These are phyloP conservation scores for Passer montanus DNA, from an alignment of 2,113 vertebrate species.

Conservation along the genomic window DNA sequence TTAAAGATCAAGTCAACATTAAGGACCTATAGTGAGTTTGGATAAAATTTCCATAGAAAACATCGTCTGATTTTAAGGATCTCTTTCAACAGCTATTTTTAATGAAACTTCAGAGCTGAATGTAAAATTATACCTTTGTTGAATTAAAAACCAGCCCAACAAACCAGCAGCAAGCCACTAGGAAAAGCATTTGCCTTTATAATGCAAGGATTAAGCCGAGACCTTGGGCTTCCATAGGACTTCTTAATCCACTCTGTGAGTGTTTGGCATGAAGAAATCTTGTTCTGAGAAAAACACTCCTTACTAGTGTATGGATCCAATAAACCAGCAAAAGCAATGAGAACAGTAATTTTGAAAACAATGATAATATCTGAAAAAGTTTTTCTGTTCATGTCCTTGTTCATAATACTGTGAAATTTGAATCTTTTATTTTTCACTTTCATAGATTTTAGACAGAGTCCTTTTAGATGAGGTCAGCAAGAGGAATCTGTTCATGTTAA, in stretches of 20 bases:
- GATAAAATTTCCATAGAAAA: not conserved
- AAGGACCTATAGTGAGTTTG: not conserved
- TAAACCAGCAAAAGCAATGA: not conserved
- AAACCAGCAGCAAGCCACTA: not conserved
- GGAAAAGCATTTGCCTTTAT: not conserved
- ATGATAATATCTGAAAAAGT: not conserved
- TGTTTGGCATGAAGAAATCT: not conserved
- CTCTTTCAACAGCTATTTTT: not conserved
- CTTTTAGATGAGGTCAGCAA: not conserved
- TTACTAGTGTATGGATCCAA: not conserved
- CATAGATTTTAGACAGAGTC: fast-evolving
- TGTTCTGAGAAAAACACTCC: not conserved
- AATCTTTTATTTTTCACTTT: not conserved
- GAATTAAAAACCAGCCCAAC: not conserved
- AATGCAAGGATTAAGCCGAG: not conserved
- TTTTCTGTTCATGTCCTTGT: not conserved
- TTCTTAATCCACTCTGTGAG: not conserved
- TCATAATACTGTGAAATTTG: not conserved
- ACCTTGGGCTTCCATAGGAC: not conserved
- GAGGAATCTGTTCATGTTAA: not conserved
- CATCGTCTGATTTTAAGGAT: not conserved
- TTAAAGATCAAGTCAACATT: not conserved
- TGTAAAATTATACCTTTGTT: not conserved
- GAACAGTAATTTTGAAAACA: not conserved
- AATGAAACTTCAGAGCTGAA: not conserved